Percentiles rank a stretch among this genome's conserved stretches.
Conservation (phyloP, 1,140 invertebrate genomes). For the Procambarus clarkii region DNA sequence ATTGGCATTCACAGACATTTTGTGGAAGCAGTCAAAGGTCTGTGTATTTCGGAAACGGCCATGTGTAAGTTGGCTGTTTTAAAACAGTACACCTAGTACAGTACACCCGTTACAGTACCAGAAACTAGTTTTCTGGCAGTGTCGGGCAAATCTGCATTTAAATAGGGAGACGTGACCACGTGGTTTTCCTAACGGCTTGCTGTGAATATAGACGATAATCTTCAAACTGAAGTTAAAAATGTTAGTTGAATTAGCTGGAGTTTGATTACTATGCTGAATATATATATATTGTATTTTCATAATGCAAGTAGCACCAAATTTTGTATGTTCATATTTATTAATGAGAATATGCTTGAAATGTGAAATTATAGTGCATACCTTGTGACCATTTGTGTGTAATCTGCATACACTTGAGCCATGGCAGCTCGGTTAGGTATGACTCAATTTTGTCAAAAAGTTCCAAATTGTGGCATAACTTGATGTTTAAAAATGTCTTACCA, state of each 20-base stretch:
- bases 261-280: conserved; percentile 43
- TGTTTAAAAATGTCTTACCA: neutral
- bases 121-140: neutral
- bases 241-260: neutral
- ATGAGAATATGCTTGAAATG: conserved; percentile 13
- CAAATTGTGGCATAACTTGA: neutral
- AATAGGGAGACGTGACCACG: neutral
- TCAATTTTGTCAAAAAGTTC: neutral
- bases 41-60: neutral
- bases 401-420: conserved; percentile 1
- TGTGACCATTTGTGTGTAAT: conserved; percentile 11
- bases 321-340: conserved; percentile 41
- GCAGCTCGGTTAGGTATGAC: neutral
- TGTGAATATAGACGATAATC: conserved; percentile 3
- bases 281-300: conserved; percentile 44
- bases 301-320: conserved; percentile 28
- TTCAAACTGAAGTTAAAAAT: conserved; percentile 2
- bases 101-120: neutral
- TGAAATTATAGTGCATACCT: conserved; percentile 4
- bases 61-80: neutral
- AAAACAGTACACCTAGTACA: neutral
- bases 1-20: neutral
- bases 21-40: neutral
- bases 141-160: neutral
- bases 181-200: neutral